Evolutionary conservation across 2,113 vertebrate species (phyloP), one percentile per base, ranked within the genome.

Genomic region (Sander lucioperca): DNA sequence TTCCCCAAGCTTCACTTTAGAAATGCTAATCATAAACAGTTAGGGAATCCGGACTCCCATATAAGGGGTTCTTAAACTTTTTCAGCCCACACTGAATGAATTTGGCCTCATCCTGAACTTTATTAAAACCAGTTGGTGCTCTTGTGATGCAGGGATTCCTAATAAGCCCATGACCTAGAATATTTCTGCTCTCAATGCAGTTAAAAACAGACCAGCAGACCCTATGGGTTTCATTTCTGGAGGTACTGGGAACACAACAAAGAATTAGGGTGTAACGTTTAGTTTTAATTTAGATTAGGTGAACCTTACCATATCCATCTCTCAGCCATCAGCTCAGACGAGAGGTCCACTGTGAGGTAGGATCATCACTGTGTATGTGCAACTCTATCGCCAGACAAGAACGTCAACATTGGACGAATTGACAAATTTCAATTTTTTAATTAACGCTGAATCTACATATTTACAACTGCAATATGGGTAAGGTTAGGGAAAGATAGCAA

Each of bases 41-140:
- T 54, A 78, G 45, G 39, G 61, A 67, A 69, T 48, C 39, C 23
- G 54, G 57, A 39, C 57, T 74, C 33, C 64, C 56, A 9, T 53
- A 43, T 78, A 57, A n/a, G 30, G 51, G 47, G n/a, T 48, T 83
- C 62, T 85, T 74, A 39, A 75, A 80, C 48, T 45, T 69, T 72
- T 73, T 77, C 77, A 79, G 36, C 25, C 62, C 70, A 79, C 25
- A 61, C 23, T 84, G 81, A 86, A 82, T 77, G 54, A 33, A 84
- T 82, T 61, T 68, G 27, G 62, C 45, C 63, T 73, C 25, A 70
- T 82, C 23, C 62, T 86, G 79, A 64, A 70, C 59, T 75, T 81
- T 67, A 88, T 86, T 86, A n/a, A 68, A 90, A 86, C 77, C 86
- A 82, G 77, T 84, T 66, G 86, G 59, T 56, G 70, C 57, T 77